phyloP scores from a whole-genome alignment of 1,140 invertebrate species.

The Drosophila azteca region DNA sequence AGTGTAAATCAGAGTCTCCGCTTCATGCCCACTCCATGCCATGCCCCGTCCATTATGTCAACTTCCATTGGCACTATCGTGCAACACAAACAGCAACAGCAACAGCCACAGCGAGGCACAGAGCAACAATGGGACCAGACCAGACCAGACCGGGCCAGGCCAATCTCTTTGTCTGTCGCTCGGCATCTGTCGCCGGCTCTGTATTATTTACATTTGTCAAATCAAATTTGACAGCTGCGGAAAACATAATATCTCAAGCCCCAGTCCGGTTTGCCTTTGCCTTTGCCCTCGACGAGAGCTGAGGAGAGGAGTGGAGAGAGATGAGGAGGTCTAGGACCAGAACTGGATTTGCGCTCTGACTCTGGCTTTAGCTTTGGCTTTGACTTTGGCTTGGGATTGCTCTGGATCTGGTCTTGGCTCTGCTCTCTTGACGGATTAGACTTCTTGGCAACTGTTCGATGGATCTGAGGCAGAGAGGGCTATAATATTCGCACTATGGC shows the following conservation, averaged over 20 bases:
- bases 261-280: background rate
- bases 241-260: constrained; percentile 66
- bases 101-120: too few species aligned
- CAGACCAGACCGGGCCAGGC: too few species aligned
- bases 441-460: too few species aligned
- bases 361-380: too few species aligned
- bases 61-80: background rate
- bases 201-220: constrained; percentile 82
- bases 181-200: constrained; percentile 13
- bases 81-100: too few species aligned
- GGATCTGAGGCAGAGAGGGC: too few species aligned
- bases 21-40: too few species aligned
- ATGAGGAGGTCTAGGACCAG: constrained; percentile 14
- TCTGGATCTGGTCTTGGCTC: too few species aligned
- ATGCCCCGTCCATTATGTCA: constrained; percentile 49
- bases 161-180: constrained; percentile 13
- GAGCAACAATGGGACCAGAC: too few species aligned
- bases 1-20: constrained; percentile 40
- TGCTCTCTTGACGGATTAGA: too few species aligned
- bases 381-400: background rate
- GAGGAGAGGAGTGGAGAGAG: background rate
- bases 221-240: constrained; percentile 81
- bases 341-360: constrained; percentile 6
- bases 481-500: too few species aligned
- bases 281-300: background rate